Percentiles rank a stretch among this genome's conserved stretches.
These are phyloP conservation scores for Astreopora myriophthalma DNA, from an alignment of 64 coral and sea anemone genomes.

Conservation along the genomic window DNA sequence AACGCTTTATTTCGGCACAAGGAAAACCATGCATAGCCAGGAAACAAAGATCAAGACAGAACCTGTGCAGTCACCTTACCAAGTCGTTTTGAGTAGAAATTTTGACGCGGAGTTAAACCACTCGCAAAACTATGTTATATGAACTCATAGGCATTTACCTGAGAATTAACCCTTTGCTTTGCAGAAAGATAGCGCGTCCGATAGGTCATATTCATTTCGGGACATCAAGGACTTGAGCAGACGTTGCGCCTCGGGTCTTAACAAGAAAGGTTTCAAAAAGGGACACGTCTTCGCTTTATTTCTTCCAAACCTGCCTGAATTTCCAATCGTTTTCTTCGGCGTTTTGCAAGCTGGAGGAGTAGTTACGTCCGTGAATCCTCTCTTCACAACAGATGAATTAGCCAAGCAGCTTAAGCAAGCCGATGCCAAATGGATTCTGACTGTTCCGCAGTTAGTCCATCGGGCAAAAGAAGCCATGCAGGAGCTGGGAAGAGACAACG, in stretches of 20 bases:
- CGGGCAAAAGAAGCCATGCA: constrained; percentile 41
- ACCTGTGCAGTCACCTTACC: no score
- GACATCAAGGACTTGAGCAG: constrained; percentile 51
- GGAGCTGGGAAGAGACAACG: constrained; percentile 14
- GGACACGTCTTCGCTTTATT: constrained; percentile 70
- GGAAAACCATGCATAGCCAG: no score
- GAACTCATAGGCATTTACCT: not conserved
- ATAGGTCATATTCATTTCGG: constrained; percentile 52
- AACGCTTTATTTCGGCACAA: no score
- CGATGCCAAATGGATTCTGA: constrained; percentile 59
- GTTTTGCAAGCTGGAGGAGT: constrained; percentile 61
- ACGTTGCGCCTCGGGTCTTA: constrained; percentile 53
- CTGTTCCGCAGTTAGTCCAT: constrained; percentile 52
- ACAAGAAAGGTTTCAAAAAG: constrained; percentile 61
- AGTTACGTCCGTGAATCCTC: constrained; percentile 63
- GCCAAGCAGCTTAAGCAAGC: constrained; percentile 49
- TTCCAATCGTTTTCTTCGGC: constrained; percentile 63
- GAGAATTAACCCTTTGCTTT: not conserved
- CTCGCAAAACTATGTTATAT: not conserved
- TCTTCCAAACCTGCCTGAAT: constrained; percentile 78
- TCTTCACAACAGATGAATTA: constrained; percentile 73
- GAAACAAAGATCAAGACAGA: no score
- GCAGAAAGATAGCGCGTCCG: constrained; percentile 50
- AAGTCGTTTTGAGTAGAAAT: no score
- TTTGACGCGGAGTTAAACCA: not conserved